These are phyloP conservation scores for Eulimnadia texana DNA, from an alignment of 1,140 invertebrate species.

Conservation along the genomic window DNA sequence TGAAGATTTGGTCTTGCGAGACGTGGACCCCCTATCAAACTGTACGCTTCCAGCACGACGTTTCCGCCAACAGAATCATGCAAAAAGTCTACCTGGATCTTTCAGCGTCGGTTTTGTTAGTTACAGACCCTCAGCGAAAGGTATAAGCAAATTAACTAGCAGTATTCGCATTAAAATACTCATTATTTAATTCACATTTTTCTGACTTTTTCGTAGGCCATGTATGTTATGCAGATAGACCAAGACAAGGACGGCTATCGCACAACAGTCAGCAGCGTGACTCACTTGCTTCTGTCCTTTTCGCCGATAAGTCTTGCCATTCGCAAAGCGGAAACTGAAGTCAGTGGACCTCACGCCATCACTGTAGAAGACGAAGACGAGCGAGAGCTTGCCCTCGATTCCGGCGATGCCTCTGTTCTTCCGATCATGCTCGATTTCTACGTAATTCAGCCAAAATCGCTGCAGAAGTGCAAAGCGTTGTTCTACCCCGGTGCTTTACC, in stretches of 20 bases:
- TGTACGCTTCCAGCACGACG: slow-evolving; percentile 41
- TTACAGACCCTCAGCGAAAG: slow-evolving; percentile 60
- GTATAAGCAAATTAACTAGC: too few relatives aligned
- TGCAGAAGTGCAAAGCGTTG: slow-evolving; percentile 69
- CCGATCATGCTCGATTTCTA: slow-evolving; percentile 54
- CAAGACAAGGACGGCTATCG: slow-evolving; percentile 17
- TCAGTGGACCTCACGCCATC: slow-evolving; percentile 1
- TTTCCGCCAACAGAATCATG: slow-evolving; percentile 11
- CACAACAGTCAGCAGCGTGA: slow-evolving; percentile 19
- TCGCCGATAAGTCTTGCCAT: slow-evolving; percentile 21
- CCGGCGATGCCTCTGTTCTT: slow-evolving; percentile 25
- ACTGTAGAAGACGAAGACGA: slow-evolving; percentile 28
- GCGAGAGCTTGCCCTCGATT: slow-evolving; percentile 18
- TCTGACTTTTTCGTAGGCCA: slow-evolving; percentile 14
- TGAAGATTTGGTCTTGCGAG: slow-evolving; percentile 90
- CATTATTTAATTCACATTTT: slow-evolving; percentile 3
- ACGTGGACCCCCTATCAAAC: slow-evolving; percentile 84
- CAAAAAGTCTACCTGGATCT: slow-evolving; percentile 68
- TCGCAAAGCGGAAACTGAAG: slow-evolving; percentile 7
- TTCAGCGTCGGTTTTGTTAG: slow-evolving; percentile 61
- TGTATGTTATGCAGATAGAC: slow-evolving; percentile 20
- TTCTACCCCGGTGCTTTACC: slow-evolving; percentile 39
- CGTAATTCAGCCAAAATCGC: slow-evolving; percentile 71
- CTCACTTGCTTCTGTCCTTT: slow-evolving; percentile 20
- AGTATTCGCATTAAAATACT: slow-evolving; percentile 7